Conservation (phyloP, 1,140 invertebrate species). For the Drosophila bocqueti region DNA sequence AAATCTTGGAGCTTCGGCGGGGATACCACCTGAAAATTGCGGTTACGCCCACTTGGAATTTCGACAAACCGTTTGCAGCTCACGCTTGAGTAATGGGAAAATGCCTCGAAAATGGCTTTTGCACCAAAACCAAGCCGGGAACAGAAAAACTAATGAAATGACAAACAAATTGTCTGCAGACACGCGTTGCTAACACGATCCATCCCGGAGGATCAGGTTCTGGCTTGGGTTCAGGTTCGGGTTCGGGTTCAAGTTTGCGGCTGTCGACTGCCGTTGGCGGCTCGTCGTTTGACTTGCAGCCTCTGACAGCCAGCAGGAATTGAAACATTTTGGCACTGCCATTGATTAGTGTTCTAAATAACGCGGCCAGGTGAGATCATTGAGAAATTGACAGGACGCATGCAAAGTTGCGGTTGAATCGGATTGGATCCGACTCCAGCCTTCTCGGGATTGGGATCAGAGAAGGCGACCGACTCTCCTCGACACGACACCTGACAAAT, state of each 20-base stretch:
- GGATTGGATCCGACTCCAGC: constrained; percentile 11
- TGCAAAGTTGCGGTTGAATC: constrained; percentile 55
- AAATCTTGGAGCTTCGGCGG: constrained; percentile 35
- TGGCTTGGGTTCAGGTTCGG: constrained; percentile 5
- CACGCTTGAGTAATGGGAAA: constrained; percentile 41
- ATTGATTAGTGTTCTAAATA: constrained; percentile 79
- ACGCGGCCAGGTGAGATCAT: constrained; percentile 47
- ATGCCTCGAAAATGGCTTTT: constrained; percentile 40
- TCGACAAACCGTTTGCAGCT: constrained; percentile 26
- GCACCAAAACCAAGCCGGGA: constrained; percentile 35
- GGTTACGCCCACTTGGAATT: constrained; percentile 34
- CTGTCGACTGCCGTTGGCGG: constrained; percentile 65
- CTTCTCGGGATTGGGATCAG: constrained; percentile 44
- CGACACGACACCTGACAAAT: constrained; percentile 70
- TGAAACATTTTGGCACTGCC: constrained; percentile 71
- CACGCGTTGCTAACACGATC: constrained; percentile 63
- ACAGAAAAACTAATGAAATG: constrained; percentile 57
- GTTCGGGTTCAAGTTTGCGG: constrained; percentile 34
- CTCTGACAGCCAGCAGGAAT: constrained; percentile 38
- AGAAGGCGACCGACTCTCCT: constrained; percentile 32
- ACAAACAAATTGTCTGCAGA: constrained; percentile 74
- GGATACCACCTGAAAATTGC: constrained; percentile 36
- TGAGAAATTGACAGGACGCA: constrained; percentile 66
- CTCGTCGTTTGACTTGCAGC: constrained; percentile 45
- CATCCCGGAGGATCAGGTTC: constrained; percentile 58